Evolutionary conservation across 2,113 vertebrate species (phyloP), one percentile per base, ranked within the genome.

Genomic region (Noturus placidus): DNA sequence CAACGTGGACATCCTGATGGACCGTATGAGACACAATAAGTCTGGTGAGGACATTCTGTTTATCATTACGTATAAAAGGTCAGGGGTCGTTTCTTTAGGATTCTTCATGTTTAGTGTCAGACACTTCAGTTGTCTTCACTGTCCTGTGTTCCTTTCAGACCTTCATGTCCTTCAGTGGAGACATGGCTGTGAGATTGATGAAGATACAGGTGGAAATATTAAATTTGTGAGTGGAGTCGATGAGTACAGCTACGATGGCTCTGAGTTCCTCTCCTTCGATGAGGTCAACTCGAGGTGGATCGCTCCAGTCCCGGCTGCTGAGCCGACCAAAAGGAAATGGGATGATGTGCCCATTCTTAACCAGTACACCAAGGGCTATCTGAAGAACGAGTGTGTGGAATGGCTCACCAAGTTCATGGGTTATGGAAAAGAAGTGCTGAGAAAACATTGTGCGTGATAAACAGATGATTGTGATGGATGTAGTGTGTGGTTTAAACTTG

Each of bases 141-240:
- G 78, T 9, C 3, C 27, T 6, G 27, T 54, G 3, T 86, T 2
- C 10, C 0, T 80, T 65, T 69, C 76, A 91, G 91, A 89, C 35
- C 33, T 90, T 59, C 91, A 91, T 81, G 85, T 89, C 84, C 86
- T 90, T 46, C 91, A 92, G 83, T 89, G 88, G 88, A 92, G 87
- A 85, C 88, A 88, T 42, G 91, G 91, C 35, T 91, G 91, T 83
- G 56, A 79, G 56, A 13, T 87, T 19, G 1, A 84, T 0, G 20
- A 54, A 14, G 14, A 7, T 3, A 0, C n/a, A 59, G 30, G n/a
- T 11, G 33, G 35, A 3, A 19, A 3, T 0, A 2, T 50, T 3
- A 83, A 14, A 8, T 89, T 88, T 76, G 1, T 59, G 1, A 50
- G 11, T 1, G 90, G 90, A 56, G 83, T 90, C 38, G 80, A 87